Evolutionary conservation across 2,797 vertebrate species (phyloP).

Genomic region (Ficedula albicollis): DNA sequence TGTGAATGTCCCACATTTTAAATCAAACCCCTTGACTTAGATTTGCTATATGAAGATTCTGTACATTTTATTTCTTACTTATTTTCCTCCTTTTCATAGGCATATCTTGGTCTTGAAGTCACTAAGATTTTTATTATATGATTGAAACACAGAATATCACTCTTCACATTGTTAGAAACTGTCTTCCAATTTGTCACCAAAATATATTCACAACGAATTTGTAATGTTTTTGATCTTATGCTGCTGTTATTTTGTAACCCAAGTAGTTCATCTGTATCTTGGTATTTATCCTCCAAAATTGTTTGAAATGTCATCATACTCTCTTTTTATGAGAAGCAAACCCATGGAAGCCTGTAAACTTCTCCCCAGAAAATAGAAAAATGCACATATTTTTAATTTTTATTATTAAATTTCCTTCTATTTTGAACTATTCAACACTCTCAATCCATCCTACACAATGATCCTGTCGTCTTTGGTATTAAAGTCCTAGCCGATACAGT

Average conservation of each 20-base stretch:
- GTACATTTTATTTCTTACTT: neutral
- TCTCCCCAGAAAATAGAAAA: neutral
- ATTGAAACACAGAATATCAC: neutral
- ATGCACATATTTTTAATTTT: neutral
- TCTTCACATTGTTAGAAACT: neutral
- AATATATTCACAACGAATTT: neutral
- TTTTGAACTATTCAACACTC: neutral
- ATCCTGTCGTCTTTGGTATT: neutral
- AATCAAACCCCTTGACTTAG: neutral
- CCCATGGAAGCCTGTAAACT: neutral
- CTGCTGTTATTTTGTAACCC: neutral
- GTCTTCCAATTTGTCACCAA: neutral
- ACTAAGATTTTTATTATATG: neutral
- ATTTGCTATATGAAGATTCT: neutral
- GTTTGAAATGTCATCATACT: neutral
- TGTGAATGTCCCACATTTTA: neutral
- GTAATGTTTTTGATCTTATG: neutral
- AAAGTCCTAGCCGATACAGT: neutral
- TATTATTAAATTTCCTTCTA: neutral
- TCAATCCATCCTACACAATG: neutral
- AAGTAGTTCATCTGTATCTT: neutral
- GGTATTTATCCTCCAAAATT: neutral
- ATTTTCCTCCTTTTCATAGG: neutral
- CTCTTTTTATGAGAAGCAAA: neutral
- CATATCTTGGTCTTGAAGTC: neutral